Percentiles rank a stretch among this genome's conserved stretches.
Conservation (phyloP, 2,797 vertebrate genomes). For the Amphiprion clarkii region DNA sequence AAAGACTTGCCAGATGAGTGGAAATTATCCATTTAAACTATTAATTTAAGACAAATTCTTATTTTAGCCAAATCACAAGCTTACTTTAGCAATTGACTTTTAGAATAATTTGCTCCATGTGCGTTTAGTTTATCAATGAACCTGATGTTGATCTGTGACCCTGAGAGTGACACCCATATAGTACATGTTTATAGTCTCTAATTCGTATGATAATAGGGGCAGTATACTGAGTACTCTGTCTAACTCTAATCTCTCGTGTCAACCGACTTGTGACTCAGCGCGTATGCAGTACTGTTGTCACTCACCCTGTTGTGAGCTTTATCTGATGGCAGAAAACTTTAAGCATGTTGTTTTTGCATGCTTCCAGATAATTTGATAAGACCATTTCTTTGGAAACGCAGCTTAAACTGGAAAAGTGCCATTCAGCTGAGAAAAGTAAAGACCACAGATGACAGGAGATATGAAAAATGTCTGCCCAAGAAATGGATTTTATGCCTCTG, state of each 20-base stretch:
- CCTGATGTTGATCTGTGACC: no score
- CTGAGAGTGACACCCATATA: no score
- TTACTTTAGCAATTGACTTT: not conserved
- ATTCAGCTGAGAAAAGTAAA: not conserved
- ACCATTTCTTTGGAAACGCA: not conserved
- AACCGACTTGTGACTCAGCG: not conserved
- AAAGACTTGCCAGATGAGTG: no score
- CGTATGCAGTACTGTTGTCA: not conserved
- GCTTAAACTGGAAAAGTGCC: not conserved
- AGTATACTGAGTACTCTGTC: not conserved
- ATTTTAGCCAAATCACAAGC: no score
- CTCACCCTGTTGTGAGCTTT: not conserved
- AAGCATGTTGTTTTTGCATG: not conserved
- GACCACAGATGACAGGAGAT: not conserved
- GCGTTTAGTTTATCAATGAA: no score
- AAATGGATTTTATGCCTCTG: no score
- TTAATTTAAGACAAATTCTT: no score
- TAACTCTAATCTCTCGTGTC: not conserved
- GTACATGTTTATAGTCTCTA: not conserved
- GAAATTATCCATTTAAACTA: no score
- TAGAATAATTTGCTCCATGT: no score
- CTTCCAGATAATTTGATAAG: not conserved
- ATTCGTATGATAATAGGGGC: no score
- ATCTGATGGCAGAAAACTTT: not conserved
- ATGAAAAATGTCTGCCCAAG: not conserved